Base-by-base conservation (phyloP, 2,888 invertebrate genomes). In the Cantharis lateralis region DNA sequence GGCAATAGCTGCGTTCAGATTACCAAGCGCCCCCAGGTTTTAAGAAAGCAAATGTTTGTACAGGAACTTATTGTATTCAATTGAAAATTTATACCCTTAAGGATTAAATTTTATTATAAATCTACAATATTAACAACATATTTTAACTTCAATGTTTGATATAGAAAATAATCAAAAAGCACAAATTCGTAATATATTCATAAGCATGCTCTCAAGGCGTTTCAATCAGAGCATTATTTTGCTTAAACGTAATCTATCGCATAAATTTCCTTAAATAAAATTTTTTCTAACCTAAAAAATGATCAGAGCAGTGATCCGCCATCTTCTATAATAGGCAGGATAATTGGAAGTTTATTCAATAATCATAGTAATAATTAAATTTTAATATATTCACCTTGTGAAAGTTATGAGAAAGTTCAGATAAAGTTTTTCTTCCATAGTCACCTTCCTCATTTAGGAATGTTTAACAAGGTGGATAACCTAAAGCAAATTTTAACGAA, bases 401-500 rank as follows among this genome's bases (percentile, higher is more conserved):
- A 48, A 48, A 48, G 48, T 48, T 48, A 48, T 48, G n/a, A n/a
- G 13, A n/a, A n/a, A 48, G 13, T 48, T 48, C n/a, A 3, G n/a
- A 48, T 48, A n/a, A 48, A 48, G n/a, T 48, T 48, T 48, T 48
- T 48, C 48, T 7, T n/a, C 48, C n/a, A 48, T 0, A 48, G 7
- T 48, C 48, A 48, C 48, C 48, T 48, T 48, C 10, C 48, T 48
- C 48, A 48, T 48, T 48, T 48, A 48, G 48, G 48, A 48, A 48
- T 48, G n/a, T 48, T 48, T n/a, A 48, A n/a, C 13, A 48, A 48
- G 48, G 48, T 32, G n/a, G 48, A 48, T 48, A 48, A 48, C 48
- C 48, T 48, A 48, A 48, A 48, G 48, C 68, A 68, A 69, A 68
- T 74, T 78, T 75, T 78, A 78, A 78, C 72, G 72, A 78, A 78